Base-by-base conservation (phyloP, 2,113 vertebrate genomes). In the Chroicocephalus ridibundus region DNA sequence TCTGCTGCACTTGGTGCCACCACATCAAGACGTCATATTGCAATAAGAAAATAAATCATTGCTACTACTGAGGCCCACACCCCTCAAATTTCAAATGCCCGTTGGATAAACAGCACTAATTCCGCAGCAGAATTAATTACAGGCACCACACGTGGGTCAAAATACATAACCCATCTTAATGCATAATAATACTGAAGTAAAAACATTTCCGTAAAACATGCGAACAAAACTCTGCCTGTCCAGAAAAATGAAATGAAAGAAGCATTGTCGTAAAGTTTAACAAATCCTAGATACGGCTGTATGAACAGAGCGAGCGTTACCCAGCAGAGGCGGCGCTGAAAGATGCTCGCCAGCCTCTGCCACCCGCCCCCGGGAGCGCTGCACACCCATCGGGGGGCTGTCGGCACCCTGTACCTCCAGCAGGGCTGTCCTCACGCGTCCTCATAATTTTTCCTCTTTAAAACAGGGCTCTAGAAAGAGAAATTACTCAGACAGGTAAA, bases 361-460 rank as follows among this genome's bases (percentile, higher is more conserved):
- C 10, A 11, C 3, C 57, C 10, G 27, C 34, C 22, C 27, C 11
- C 38, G 2, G 3, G 15, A 7, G 44, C 36, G n/a, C 46, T 5
- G 6, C 46, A 3, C 40, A 13, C 10, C 29, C 7, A 4, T 7
- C 13, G 3, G 24, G 58, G 61, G 61, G 75, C 32, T 62, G 19
- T 10, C 3, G 42, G 42, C 11, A 9, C 68, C 9, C 78, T 7
- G 34, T 11, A 15, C 34, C 42, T 62, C 2, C 0, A 62, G 24
- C 29, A 21, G 3, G 1, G 46, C 46, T 40, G n/a, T 16, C 31
- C 6, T 3, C 54, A 9, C 0, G 0, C 2, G 6, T 22, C 5
- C 3, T 14, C 6, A 47, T 7, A 13, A 18, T 19, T 49, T 26
- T 9, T 14, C 8, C 16, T 47, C 31, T 47, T 36, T 18, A 18